Percentiles rank a stretch among this genome's conserved stretches.
phyloP scores from a whole-genome alignment of 2,797 vertebrate species.

The Mus minutoides region DNA sequence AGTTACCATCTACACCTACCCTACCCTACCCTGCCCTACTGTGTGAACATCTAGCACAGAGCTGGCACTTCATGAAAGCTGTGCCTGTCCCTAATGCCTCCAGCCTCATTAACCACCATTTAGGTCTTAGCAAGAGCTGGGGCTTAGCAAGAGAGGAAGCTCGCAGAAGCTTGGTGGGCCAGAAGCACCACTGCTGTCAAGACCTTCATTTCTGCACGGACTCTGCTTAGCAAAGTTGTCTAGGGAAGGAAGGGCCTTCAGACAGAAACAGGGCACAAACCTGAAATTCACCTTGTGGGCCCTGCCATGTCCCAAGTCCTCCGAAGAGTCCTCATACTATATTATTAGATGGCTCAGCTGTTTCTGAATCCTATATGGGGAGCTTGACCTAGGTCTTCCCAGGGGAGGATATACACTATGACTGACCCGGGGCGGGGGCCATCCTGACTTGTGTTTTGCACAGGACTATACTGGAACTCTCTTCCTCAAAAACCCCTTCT shows the following conservation, averaged over 20 bases:
- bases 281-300: not conserved
- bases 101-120: not conserved
- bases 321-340: not conserved
- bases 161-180: not conserved
- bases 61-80: not conserved
- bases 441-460: not conserved
- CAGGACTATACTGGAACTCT: constrained; percentile 51
- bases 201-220: not conserved
- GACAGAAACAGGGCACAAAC: not conserved
- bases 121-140: not conserved
- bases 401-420: not conserved
- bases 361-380: not conserved
- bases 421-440: not conserved
- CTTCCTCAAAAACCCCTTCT: constrained; percentile 59
- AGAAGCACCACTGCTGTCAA: not conserved
- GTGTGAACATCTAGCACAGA: not conserved
- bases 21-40: accelerated
- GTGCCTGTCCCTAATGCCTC: too few species aligned
- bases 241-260: not conserved
- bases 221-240: not conserved
- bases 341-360: not conserved
- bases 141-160: not conserved
- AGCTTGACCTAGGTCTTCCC: not conserved
- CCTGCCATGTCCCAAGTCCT: not conserved
- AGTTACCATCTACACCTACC: not conserved